Base-by-base conservation (phyloP, 2,113 vertebrate genomes). In the Tonatia bakeri region DNA sequence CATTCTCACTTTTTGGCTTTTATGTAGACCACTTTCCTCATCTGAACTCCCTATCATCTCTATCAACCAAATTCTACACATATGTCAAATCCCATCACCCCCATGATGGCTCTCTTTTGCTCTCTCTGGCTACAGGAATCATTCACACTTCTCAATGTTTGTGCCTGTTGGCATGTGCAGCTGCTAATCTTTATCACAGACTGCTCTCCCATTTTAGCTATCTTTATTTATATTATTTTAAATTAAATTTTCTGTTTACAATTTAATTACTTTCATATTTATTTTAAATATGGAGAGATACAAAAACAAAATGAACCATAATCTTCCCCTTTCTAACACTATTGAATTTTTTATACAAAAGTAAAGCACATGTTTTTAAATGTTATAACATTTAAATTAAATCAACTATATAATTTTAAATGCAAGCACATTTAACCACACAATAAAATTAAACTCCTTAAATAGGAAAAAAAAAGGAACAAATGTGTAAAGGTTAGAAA, bases 221-320 rank as follows among this genome's bases (percentile, higher is more conserved):
- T 12, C 38, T 90, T 88, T 67, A n/a, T 73, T 59, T 95, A 83
- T 80, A 77, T 84, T 47, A 17, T 77, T 33, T 47, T 77, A 96
- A 89, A 70, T 59, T 82, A 38, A 0, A 70, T 40, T 92, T 70
- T 76, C 24, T 70, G 86, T 69, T 2, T 56, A 59, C 76, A 86
- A 36, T 80, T 50, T 54, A 70, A 92, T 79, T 70, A 73, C 22
- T 88, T 93, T 96, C 26, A 43, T 72, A 61, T 91, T 82, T n/a
- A 94, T 89, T 33, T 85, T 91, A 76, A 80, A 85, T 88, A 52
- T 72, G 50, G 17, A 95, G 22, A 45, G 13, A 70, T 75, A 50
- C 24, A 92, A 76, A 16, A 90, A 80, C 5, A 56, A n/a, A 65
- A 40, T 83, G 69, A 79, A 19, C 8, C 36, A 50, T 84, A 75